Conservation (phyloP, 2,888 invertebrate genomes). For the Temnothorax unifasciatus region DNA sequence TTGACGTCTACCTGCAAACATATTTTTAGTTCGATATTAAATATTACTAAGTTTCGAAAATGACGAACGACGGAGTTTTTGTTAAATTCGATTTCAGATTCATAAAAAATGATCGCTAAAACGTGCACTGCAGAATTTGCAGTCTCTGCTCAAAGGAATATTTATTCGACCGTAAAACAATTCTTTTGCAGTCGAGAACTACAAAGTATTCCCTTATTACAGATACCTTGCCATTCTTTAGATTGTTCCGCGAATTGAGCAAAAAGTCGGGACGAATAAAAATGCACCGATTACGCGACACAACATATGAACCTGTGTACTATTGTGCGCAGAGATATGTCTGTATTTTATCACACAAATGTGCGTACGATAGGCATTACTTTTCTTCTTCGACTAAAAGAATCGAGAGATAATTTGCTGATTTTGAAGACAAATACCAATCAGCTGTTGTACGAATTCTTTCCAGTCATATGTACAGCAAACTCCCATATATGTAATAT, state of each 20-base stretch:
- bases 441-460: constrained; percentile 6
- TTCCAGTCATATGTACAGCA: not conserved
- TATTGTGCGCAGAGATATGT: not conserved
- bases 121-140: not conserved
- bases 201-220: not conserved
- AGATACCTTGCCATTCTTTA: constrained; percentile 6
- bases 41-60: not conserved
- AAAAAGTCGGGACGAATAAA: not conserved
- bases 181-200: not conserved
- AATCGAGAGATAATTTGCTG: not conserved
- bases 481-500: no score
- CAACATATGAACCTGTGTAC: not conserved
- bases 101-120: not conserved
- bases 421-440: not conserved
- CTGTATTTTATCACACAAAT: not conserved
- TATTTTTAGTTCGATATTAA: constrained; percentile 4
- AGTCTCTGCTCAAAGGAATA: not conserved
- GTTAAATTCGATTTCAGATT: not conserved
- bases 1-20: not conserved
- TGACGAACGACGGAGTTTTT: not conserved
- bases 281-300: not conserved
- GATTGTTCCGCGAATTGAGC: not conserved
- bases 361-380: no score
- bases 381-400: not conserved
- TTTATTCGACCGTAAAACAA: constrained; percentile 2